These are phyloP conservation scores for Sebastiscus tertius DNA, from an alignment of 2,797 vertebrate species.

Conservation along the genomic window DNA sequence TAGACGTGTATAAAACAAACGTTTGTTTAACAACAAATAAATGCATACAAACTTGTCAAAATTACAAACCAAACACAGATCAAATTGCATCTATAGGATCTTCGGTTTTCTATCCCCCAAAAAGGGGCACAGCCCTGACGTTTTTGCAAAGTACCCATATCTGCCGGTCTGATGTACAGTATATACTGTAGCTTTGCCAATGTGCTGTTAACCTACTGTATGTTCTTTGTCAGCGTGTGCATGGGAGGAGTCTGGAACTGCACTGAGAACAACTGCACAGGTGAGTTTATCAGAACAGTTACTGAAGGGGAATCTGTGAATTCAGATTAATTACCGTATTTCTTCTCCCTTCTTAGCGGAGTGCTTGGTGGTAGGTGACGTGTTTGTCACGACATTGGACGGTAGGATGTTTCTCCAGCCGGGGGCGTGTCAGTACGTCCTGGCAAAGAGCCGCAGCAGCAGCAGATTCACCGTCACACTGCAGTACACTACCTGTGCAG, in stretches of 20 bases:
- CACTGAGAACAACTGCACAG: constrained; percentile 96
- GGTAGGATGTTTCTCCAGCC: constrained; percentile 95
- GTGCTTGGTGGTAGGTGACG: constrained; percentile 91
- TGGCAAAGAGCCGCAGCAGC: constrained; percentile 92
- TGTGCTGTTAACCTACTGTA: not conserved
- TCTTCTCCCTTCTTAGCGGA: constrained; percentile 81
- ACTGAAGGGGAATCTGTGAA: not conserved
- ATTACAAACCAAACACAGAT: too few relatives aligned
- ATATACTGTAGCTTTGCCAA: not conserved
- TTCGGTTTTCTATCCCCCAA: too few relatives aligned
- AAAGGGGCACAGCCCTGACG: too few relatives aligned
- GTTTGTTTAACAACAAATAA: not conserved
- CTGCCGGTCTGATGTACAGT: not conserved
- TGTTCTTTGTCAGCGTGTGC: constrained; percentile 87
- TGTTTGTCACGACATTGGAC: constrained; percentile 96
- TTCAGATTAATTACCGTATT: not conserved
- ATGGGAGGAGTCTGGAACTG: constrained; percentile 96
- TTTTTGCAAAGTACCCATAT: too few relatives aligned
- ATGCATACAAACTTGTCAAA: not conserved
- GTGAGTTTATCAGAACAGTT: constrained; percentile 66
- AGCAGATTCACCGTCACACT: constrained; percentile 92
- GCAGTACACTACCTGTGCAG: constrained; percentile 91
- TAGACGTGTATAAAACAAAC: too few relatives aligned
- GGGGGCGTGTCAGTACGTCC: constrained; percentile 94
- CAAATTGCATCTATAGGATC: too few relatives aligned